These are phyloP conservation scores for Drosophila ironensis DNA, from an alignment of 1,140 invertebrate species.

Conservation along the genomic window DNA sequence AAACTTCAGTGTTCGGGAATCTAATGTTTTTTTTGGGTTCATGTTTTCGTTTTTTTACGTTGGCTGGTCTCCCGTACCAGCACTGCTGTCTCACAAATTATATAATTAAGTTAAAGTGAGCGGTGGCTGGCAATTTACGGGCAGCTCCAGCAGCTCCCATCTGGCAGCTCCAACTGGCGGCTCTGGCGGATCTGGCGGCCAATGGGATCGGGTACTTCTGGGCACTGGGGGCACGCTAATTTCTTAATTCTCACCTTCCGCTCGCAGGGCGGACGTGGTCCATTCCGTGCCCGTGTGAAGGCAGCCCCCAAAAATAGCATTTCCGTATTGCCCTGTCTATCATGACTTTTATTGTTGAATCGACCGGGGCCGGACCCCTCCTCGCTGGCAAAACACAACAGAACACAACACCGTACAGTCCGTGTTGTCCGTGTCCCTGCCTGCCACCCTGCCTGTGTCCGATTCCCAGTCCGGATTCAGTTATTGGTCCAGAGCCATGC, in stretches of 20 bases:
- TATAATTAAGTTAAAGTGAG: slow-evolving; percentile 80
- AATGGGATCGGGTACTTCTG: background rate
- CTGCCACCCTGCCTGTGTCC: no score
- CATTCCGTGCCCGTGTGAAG: slow-evolving; percentile 59
- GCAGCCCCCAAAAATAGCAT: slow-evolving; percentile 55
- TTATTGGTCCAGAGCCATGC: slow-evolving; percentile 22
- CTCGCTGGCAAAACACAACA: background rate
- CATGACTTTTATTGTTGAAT: slow-evolving; percentile 76
- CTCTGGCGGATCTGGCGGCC: background rate
- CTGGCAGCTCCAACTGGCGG: slow-evolving; percentile 35
- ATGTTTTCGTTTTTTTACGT: background rate
- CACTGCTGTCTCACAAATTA: slow-evolving; percentile 59
- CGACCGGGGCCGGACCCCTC: slow-evolving; percentile 23
- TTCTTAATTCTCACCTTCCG: slow-evolving; percentile 82
- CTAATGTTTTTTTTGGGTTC: slow-evolving; percentile 1
- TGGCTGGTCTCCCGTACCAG: slow-evolving; percentile 18
- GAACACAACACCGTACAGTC: no score
- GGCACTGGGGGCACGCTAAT: slow-evolving; percentile 56
- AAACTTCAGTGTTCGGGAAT: background rate
- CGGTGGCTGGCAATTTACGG: slow-evolving; percentile 60
- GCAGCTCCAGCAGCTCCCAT: slow-evolving; percentile 31
- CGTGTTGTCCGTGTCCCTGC: no score
- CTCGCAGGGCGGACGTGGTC: slow-evolving; percentile 59
- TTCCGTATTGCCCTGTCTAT: slow-evolving; percentile 77
- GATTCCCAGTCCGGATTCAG: slow-evolving; percentile 29